Evolutionary conservation across 2,888 invertebrate genomes (phyloP), one percentile per base, ranked within the genome.

Genomic region (Agonopterix subpropinquella): DNA sequence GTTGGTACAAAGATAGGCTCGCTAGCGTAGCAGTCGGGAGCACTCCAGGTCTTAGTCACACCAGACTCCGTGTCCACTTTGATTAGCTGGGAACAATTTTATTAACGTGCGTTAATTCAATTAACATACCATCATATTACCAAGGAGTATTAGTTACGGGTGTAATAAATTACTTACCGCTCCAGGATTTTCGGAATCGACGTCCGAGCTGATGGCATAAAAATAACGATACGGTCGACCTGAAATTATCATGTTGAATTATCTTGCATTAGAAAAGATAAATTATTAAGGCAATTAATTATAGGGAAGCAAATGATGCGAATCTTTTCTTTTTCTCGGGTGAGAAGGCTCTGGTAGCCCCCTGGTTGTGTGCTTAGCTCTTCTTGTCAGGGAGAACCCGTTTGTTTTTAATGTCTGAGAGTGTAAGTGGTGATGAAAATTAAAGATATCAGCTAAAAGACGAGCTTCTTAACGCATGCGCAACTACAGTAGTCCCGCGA

Each of bases 181-280:
- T 69, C 96, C 96, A 2, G 96, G 95, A 78, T 94, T 93, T 1
- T 91, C 90, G 1, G 89, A 89, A 65, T 92, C 92, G 4, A 92
- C 89, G 62, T 96, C 96, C 4, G 95, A 93, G 57, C 95, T 95
- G 53, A 96, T 96, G 0, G 95, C 97, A 70, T 97, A 98, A 71
- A 95, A 96, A 72, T 94, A 98, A 59, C 92, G 90, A 73, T 98
- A 98, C 1, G 92, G 90, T 55, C 89, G 92, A 28, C 92, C 92
- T 91, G 72, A 2, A 80, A 18, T 13, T 13, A 13, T 13, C 3
- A 18, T 18, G 18, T 18, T 18, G 1, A 18, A 18, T 18, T 18
- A 18, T 18, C 18, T 18, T 18, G 18, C 4, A 18, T 18, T 18
- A 18, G 18, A 18, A 18, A 13, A 13, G 13, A 13, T 2, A 13